These are phyloP conservation scores for Daktulosphaira vitifoliae DNA, from an alignment of 1,140 invertebrate species.

Conservation along the genomic window DNA sequence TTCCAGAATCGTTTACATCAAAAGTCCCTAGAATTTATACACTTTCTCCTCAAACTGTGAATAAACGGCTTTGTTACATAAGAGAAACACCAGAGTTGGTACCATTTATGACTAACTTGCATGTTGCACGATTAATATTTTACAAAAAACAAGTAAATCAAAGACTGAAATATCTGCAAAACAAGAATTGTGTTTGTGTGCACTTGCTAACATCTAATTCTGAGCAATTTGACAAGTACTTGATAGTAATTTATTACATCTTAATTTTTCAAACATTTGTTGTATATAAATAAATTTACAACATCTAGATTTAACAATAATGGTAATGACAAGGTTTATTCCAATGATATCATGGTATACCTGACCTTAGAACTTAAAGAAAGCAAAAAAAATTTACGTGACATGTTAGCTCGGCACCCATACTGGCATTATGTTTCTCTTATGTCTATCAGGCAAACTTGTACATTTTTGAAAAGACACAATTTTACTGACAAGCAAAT, in stretches of 20 bases:
- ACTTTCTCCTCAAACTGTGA: neutral
- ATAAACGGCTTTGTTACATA: conserved; percentile 2
- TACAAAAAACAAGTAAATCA: neutral
- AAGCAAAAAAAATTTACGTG: neutral
- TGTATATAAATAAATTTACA: neutral
- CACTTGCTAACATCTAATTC: conserved; percentile 4
- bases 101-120: conserved; percentile 1
- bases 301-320: neutral
- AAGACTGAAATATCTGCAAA: conserved; percentile 13
- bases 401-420: conserved; percentile 5
- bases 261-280: neutral
- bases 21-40: conserved; percentile 11
- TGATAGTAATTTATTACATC: neutral
- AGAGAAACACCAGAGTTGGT: conserved; percentile 16
- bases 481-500: neutral
- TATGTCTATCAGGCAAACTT: conserved; percentile 5
- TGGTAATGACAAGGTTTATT: neutral
- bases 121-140: conserved; percentile 1
- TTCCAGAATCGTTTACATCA: neutral
- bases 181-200: conserved; percentile 8
- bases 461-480: neutral
- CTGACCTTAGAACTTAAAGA: neutral
- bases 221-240: neutral
- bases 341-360: conserved; percentile 12
- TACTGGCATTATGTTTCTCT: conserved; percentile 21